These are phyloP conservation scores for Rhabdophis nuchalis DNA, from an alignment of 2,797 vertebrate species.

Conservation along the genomic window DNA sequence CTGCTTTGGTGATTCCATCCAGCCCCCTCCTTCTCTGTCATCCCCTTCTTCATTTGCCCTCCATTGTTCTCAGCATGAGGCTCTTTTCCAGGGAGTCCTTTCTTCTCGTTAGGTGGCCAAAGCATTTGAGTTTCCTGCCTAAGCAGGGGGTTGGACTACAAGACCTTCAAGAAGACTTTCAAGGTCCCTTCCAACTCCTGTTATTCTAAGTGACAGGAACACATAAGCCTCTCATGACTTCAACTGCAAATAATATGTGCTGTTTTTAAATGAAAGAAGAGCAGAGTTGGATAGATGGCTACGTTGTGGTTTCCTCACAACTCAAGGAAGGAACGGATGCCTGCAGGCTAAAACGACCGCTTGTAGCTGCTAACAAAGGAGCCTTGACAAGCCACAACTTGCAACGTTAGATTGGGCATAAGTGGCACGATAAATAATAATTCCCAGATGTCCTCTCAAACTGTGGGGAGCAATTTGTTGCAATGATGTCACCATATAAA, in stretches of 20 bases:
- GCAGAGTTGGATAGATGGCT: not conserved
- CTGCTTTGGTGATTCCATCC: no score
- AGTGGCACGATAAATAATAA: constrained; percentile 50
- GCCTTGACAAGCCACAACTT: not conserved
- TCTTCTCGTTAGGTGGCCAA: no score
- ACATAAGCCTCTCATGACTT: not conserved
- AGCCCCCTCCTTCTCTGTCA: no score
- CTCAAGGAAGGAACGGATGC: constrained; percentile 16
- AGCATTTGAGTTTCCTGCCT: no score
- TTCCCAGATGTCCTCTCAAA: constrained; percentile 48
- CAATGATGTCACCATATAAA: constrained; percentile 60
- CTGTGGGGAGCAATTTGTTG: constrained; percentile 57
- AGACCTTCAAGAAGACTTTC: no score
- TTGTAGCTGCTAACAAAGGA: constrained; percentile 26
- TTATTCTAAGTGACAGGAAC: no score
- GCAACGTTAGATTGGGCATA: constrained; percentile 56
- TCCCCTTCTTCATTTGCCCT: no score
- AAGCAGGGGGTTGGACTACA: no score
- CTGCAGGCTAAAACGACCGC: constrained; percentile 7
- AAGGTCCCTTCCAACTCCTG: no score
- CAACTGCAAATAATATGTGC: not conserved
- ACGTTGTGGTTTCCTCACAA: not conserved
- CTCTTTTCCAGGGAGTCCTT: no score
- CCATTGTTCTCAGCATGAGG: no score
- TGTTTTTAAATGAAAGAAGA: constrained; percentile 22